phyloP scores from a whole-genome alignment of 2,113 vertebrate species.

The Azemiops feae region DNA sequence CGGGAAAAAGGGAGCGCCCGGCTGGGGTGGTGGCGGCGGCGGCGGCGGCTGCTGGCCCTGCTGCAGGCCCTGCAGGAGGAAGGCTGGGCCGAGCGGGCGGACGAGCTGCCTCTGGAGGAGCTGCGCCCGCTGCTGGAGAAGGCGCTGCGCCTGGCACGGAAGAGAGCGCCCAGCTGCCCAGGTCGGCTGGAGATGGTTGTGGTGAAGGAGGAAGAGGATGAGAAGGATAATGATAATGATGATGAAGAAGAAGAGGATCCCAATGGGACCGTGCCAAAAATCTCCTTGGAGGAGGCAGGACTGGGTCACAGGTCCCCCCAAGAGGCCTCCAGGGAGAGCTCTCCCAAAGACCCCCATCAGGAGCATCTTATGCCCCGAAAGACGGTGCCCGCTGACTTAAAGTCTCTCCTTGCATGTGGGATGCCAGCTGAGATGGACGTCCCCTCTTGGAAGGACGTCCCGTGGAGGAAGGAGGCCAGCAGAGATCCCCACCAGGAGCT shows the following conservation, averaged over 20 bases:
- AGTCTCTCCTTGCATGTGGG: neutral
- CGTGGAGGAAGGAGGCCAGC: no score
- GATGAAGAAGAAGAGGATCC: neutral
- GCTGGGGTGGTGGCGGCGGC: no score
- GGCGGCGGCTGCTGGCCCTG: neutral
- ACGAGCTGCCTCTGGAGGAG: neutral
- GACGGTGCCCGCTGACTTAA: neutral
- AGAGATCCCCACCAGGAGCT: no score
- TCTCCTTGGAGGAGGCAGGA: neutral
- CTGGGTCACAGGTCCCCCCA: neutral
- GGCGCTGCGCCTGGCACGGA: neutral
- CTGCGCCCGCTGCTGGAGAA: neutral
- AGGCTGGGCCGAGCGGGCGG: neutral
- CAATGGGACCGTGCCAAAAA: neutral
- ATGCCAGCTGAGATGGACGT: neutral
- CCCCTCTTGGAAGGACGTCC: neutral
- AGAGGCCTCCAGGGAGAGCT: neutral
- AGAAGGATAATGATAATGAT: no score
- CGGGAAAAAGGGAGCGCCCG: neutral
- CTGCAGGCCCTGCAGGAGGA: neutral
- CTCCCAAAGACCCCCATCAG: neutral
- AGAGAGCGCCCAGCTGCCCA: neutral
- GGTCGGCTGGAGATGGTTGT: no score
- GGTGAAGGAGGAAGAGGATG: neutral
- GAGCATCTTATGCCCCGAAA: neutral